These are phyloP conservation scores for Spilogale gracilis DNA, from an alignment of 2,113 vertebrate genomes.

Conservation along the genomic window DNA sequence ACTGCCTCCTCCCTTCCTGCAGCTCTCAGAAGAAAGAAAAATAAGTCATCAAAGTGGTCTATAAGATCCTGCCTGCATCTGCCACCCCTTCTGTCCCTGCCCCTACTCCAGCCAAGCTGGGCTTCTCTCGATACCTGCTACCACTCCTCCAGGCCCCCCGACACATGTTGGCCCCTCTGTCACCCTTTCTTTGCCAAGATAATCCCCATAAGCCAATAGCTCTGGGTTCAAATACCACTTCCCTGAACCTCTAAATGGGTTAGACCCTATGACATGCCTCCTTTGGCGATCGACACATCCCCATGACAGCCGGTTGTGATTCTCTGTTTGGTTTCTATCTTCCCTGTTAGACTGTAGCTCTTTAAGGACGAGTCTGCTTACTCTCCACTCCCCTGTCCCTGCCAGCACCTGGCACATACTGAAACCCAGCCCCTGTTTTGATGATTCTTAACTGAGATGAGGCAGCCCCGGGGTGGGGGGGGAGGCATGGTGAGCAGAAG, in stretches of 20 bases:
- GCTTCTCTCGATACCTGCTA: neutral
- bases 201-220: neutral
- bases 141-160: rapidly evolving
- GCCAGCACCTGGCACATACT: neutral
- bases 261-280: neutral
- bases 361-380: neutral
- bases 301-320: neutral
- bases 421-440: neutral
- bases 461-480: neutral
- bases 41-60: neutral
- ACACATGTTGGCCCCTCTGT: rapidly evolving
- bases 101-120: neutral
- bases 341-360: neutral
- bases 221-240: neutral
- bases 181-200: neutral
- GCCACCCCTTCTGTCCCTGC: neutral
- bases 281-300: neutral
- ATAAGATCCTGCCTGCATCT: neutral
- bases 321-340: neutral
- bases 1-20: neutral
- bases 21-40: neutral
- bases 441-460: neutral
- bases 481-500: neutral
- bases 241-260: rapidly evolving
- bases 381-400: neutral